phyloP scores from a whole-genome alignment of 1,140 invertebrate species.

The Rhyacophila brunnea region DNA sequence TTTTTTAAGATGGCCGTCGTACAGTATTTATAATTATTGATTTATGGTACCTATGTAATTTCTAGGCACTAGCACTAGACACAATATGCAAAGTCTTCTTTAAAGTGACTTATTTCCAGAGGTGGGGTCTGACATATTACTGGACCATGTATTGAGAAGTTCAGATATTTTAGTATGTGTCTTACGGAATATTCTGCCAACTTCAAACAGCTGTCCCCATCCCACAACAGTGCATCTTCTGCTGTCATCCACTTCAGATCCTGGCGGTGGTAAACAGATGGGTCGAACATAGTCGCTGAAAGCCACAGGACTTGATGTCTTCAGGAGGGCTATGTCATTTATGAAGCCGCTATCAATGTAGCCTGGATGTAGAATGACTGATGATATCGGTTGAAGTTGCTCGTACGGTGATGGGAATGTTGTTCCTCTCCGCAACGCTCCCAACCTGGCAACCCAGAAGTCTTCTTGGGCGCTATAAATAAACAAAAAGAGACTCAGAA shows the following conservation, averaged over 20 bases:
- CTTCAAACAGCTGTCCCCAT: slow-evolving; percentile 81
- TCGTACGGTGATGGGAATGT: slow-evolving; percentile 76
- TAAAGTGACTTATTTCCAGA: too few relatives aligned
- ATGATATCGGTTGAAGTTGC: slow-evolving; percentile 59
- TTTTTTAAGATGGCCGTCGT: too few relatives aligned
- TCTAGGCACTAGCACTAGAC: too few relatives aligned
- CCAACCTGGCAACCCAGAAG: slow-evolving; percentile 77
- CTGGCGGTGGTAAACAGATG: slow-evolving; percentile 64
- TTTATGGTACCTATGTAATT: too few relatives aligned
- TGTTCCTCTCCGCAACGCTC: slow-evolving; percentile 68
- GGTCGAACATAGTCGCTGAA: slow-evolving; percentile 77
- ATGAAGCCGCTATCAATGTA: slow-evolving; percentile 77
- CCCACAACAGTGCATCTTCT: slow-evolving; percentile 75
- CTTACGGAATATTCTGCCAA: slow-evolving; percentile 79
- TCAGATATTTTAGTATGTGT: too few relatives aligned
- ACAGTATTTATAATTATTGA: too few relatives aligned
- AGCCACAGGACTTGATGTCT: slow-evolving; percentile 60
- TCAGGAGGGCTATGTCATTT: slow-evolving; percentile 75
- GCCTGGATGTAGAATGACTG: slow-evolving; percentile 71
- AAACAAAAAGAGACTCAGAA: background rate
- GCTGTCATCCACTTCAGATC: slow-evolving; percentile 58
- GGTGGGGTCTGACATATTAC: too few relatives aligned
- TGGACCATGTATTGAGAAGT: too few relatives aligned
- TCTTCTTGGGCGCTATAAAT: slow-evolving; percentile 65
- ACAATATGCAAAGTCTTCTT: too few relatives aligned